phyloP scores from a whole-genome alignment of 2,113 vertebrate genomes.

The Percopsis transmontana region DNA sequence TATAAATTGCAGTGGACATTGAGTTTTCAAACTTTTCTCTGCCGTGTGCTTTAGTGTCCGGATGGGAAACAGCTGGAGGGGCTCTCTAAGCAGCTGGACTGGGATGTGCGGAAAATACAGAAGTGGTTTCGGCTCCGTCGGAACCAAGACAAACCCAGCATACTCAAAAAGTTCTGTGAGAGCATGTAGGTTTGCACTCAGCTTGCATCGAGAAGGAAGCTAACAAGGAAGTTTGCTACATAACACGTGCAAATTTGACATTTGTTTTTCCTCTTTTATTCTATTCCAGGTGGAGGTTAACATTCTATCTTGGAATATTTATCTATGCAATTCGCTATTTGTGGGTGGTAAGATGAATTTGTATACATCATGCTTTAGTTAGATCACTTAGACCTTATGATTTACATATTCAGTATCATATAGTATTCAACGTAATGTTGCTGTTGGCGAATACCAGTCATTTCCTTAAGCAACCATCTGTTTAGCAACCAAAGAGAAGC shows the following conservation, averaged over 20 bases:
- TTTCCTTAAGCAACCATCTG: background rate
- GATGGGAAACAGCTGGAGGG: slow-evolving; percentile 88
- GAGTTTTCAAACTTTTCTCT: slow-evolving; percentile 1
- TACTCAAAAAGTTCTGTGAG: slow-evolving; percentile 89
- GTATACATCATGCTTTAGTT: background rate
- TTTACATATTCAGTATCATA: background rate
- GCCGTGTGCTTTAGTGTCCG: slow-evolving; percentile 76
- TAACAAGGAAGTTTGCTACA: background rate
- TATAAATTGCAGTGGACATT: slow-evolving; percentile 20
- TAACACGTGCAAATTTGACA: background rate
- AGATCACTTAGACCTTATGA: background rate
- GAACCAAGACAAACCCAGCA: slow-evolving; percentile 91
- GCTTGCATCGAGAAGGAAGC: background rate
- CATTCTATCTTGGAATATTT: slow-evolving; percentile 90
- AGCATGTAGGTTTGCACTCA: slow-evolving; percentile 86
- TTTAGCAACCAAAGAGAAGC: background rate
- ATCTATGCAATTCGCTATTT: slow-evolving; percentile 87
- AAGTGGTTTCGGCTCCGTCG: slow-evolving; percentile 93
- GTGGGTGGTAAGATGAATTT: slow-evolving; percentile 84
- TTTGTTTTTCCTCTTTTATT: slow-evolving; percentile 33
- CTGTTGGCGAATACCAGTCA: background rate
- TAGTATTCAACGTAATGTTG: too few relatives aligned
- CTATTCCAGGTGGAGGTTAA: slow-evolving; percentile 89
- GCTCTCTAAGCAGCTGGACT: slow-evolving; percentile 94
- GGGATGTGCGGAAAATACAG: slow-evolving; percentile 91